Conservation (phyloP, 2,888 invertebrate genomes). For the Ethmia dodecea region DNA sequence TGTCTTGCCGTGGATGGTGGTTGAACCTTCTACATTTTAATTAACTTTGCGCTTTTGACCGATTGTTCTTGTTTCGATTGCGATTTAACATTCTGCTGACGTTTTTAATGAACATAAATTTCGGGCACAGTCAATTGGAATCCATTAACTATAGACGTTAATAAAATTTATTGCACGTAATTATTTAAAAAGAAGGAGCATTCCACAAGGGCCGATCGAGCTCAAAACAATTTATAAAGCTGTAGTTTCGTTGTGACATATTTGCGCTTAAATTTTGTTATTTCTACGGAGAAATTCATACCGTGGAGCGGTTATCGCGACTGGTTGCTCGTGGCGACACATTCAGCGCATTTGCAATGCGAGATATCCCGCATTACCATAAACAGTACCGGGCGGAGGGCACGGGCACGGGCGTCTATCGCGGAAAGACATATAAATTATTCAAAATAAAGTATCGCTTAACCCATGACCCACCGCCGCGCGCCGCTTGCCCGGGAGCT, state of each 20-base stretch:
- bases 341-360: slow-evolving; percentile 76
- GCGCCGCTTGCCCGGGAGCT: slow-evolving; percentile 18
- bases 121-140: slow-evolving; percentile 11
- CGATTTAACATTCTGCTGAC: slow-evolving; percentile 31
- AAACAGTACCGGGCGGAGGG: slow-evolving; percentile 73
- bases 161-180: slow-evolving; percentile 12
- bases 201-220: not conserved
- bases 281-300: slow-evolving; percentile 8
- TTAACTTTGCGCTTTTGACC: slow-evolving; percentile 51
- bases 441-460: slow-evolving; percentile 79
- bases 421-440: slow-evolving; percentile 75
- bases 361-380: slow-evolving; percentile 75
- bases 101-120: slow-evolving; percentile 29
- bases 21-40: slow-evolving; percentile 56
- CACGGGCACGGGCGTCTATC: slow-evolving; percentile 73
- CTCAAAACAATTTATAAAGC: no score
- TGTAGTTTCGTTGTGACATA: not conserved
- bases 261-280: not conserved
- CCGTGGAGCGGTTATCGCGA: slow-evolving; percentile 26
- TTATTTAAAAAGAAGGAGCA: slow-evolving; percentile 1
- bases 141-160: slow-evolving; percentile 7
- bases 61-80: slow-evolving; percentile 57
- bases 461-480: slow-evolving; percentile 63
- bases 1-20: slow-evolving; percentile 45
- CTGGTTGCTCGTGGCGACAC: slow-evolving; percentile 64